Base-by-base conservation (phyloP, 23 tunicate species). In the Clavelina lepadiformis region DNA sequence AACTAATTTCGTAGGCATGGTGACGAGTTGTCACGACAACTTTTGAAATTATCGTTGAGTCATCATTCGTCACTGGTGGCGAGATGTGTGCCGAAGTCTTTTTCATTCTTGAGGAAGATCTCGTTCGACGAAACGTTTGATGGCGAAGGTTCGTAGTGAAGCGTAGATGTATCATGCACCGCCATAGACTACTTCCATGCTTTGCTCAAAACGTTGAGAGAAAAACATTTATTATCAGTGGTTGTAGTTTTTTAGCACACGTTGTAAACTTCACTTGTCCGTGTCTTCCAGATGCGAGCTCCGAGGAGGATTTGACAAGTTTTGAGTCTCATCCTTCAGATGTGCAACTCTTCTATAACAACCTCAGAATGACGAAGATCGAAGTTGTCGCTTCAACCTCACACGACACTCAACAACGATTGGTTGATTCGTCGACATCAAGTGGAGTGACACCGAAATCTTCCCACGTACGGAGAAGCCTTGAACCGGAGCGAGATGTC, bases 101-200 rank as follows among this genome's bases (percentile, higher is more conserved):
- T 61, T 47, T 30, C 74, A 8, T 50, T 50, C 29, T 51, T 86
- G 18, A 51, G 80, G 2, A 15, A 68, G 8, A 49, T 77, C 1
- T 34, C 95, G 28, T 86, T 86, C 34, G 80, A 65, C 57, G 95
- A 74, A 32, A 64, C 66, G n/a, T 86, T 77, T 77, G 85, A 71
- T 31, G 85, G 80, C 15, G 95, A 82, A 82, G 79, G 89, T 82
- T n/a, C n/a, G n/a, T n/a, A n/a, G n/a, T n/a, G n/a, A n/a, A n/a
- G n/a, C n/a, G n/a, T n/a, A n/a, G n/a, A n/a, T n/a, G n/a, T n/a
- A n/a, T n/a, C n/a, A n/a, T n/a, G n/a, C n/a, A n/a, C n/a, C n/a
- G n/a, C n/a, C n/a, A n/a, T n/a, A n/a, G n/a, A n/a, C n/a, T n/a
- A n/a, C n/a, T n/a, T n/a, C n/a, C n/a, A n/a, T n/a, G n/a, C n/a